These are phyloP conservation scores for Euwallacea fornicatus DNA, from an alignment of 1,140 invertebrate species.

Conservation along the genomic window DNA sequence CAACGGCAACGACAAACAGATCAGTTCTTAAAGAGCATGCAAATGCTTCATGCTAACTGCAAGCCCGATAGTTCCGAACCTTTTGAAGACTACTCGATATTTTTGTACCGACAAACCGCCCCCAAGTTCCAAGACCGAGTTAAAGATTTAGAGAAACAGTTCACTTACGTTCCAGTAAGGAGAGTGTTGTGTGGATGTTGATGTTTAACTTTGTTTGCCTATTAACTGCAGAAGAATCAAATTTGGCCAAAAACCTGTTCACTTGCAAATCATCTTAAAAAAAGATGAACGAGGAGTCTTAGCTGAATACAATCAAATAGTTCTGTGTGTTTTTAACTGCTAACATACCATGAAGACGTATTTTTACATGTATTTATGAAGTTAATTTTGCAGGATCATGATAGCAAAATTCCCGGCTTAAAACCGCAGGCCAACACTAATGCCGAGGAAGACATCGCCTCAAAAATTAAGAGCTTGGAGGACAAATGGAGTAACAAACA, in stretches of 20 bases:
- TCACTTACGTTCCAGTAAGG: slow-evolving; percentile 73
- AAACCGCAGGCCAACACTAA: slow-evolving; percentile 57
- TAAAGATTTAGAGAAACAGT: slow-evolving; percentile 75
- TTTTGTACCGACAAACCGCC: slow-evolving; percentile 72
- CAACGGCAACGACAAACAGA: slow-evolving; percentile 69
- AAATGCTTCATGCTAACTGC: slow-evolving; percentile 71
- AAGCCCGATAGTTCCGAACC: slow-evolving; percentile 58
- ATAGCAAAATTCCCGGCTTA: slow-evolving; percentile 60
- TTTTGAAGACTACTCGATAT: slow-evolving; percentile 75
- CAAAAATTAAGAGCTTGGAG: slow-evolving; percentile 70
- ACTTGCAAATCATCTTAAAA: not conserved
- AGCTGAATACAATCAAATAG: too few species aligned
- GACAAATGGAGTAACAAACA: slow-evolving; percentile 65
- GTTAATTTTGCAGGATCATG: slow-evolving; percentile 61
- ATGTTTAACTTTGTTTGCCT: slow-evolving; percentile 22
- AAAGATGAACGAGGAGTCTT: not conserved
- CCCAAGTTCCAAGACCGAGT: slow-evolving; percentile 76
- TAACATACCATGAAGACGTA: not conserved
- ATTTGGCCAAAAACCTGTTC: not conserved
- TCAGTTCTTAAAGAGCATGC: slow-evolving; percentile 76
- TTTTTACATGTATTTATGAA: slow-evolving; percentile 32
- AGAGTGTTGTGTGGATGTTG: slow-evolving; percentile 30
- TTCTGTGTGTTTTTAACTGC: too few species aligned
- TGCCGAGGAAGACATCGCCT: slow-evolving; percentile 69
- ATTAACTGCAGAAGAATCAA: not conserved